Conservation (phyloP, 2,113 vertebrate genomes). For the Tricholaema leucomelas region DNA sequence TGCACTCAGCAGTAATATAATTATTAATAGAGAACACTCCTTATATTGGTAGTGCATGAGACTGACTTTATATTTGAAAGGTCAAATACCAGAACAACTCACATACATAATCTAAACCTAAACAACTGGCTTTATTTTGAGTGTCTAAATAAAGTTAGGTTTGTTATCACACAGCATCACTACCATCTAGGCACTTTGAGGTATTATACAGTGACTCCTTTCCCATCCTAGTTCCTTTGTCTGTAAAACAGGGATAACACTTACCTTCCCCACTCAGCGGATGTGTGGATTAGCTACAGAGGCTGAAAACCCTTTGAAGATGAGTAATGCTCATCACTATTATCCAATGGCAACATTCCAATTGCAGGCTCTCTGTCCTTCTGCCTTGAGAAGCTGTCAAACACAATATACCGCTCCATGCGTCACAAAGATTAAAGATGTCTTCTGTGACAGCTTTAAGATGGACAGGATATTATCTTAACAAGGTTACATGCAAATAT, state of each 20-base stretch:
- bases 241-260: slow-evolving; percentile 12
- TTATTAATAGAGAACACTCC: neutral
- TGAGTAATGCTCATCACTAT: slow-evolving; percentile 32
- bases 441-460: slow-evolving; percentile 50
- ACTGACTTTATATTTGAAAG: neutral
- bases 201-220: neutral
- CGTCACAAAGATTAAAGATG: slow-evolving; percentile 41
- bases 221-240: neutral
- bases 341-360: slow-evolving; percentile 41
- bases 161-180: neutral
- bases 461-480: slow-evolving; percentile 60
- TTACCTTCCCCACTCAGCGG: neutral
- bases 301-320: slow-evolving; percentile 51
- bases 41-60: neutral
- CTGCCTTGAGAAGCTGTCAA: slow-evolving; percentile 53
- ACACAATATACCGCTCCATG: slow-evolving; percentile 33
- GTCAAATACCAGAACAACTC: neutral
- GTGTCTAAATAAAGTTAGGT: neutral
- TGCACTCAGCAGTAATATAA: neutral
- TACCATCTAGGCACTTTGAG: neutral
- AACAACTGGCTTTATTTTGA: neutral
- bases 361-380: slow-evolving; percentile 35
- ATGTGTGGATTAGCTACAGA: slow-evolving; percentile 13
- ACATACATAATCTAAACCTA: neutral
- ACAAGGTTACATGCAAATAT: slow-evolving; percentile 54